Evolutionary conservation across 1,140 invertebrate genomes (phyloP).

Genomic region (Uloborus diversus): DNA sequence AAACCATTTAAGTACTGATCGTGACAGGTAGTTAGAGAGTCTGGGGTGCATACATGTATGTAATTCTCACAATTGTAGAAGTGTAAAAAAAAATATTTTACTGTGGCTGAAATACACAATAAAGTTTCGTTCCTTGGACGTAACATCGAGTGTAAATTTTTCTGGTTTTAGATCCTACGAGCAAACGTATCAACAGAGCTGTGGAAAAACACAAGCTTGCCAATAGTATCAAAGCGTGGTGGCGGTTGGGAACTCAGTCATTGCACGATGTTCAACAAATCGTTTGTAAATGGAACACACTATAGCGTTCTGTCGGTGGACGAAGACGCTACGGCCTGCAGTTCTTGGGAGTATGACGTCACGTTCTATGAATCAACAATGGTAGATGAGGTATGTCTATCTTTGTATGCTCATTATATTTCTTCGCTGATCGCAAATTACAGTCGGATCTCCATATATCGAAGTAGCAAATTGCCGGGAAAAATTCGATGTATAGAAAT

Average conservation of each 20-base stretch:
- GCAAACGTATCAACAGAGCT: slow-evolving; percentile 26
- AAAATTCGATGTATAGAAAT: too few relatives aligned
- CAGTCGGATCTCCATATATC: too few relatives aligned
- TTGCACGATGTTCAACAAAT: neutral
- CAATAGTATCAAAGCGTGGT: neutral
- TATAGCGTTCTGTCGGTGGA: neutral
- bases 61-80: too few relatives aligned
- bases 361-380: slow-evolving; percentile 58
- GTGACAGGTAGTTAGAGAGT: too few relatives aligned
- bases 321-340: slow-evolving; percentile 16
- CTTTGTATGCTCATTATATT: neutral
- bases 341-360: slow-evolving; percentile 56
- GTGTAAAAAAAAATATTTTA: too few relatives aligned
- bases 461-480: too few relatives aligned
- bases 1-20: too few relatives aligned
- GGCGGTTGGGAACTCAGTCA: neutral
- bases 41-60: too few relatives aligned
- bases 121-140: too few relatives aligned
- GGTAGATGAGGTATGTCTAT: slow-evolving; percentile 55
- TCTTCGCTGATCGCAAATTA: too few relatives aligned
- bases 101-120: too few relatives aligned
- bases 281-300: neutral
- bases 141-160: too few relatives aligned
- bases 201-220: slow-evolving; percentile 38
- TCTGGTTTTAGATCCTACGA: neutral